Percentiles rank a stretch among this genome's conserved stretches.
Evolutionary conservation across 1,140 invertebrate genomes (phyloP).

Genomic region (Heliconius melpomene): DNA sequence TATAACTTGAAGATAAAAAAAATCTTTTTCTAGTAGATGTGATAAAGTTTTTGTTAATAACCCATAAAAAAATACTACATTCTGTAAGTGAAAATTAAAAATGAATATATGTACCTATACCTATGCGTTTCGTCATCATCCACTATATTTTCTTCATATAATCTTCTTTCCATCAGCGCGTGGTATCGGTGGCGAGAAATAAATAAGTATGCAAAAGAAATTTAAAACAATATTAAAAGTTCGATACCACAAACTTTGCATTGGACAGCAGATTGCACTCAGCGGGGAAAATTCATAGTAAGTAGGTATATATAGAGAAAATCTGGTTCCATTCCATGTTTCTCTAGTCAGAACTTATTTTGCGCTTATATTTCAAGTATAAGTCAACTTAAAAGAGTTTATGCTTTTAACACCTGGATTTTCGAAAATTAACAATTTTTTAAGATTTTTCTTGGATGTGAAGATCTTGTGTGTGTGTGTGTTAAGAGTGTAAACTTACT

Average conservation of each 20-base stretch:
- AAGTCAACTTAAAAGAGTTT: not conserved
- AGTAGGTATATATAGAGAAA: not conserved
- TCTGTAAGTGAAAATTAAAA: not conserved
- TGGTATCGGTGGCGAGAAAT: not conserved
- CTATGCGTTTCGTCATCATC: not conserved
- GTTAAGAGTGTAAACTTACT: no score
- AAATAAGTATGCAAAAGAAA: constrained; percentile 11
- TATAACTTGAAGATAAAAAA: no score
- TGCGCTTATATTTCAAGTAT: not conserved
- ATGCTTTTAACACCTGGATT: no score
- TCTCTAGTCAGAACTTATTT: not conserved
- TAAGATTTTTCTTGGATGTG: no score
- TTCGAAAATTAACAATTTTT: no score
- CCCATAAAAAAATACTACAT: no score
- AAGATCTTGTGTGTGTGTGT: no score
- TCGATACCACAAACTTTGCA: constrained; percentile 14
- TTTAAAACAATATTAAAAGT: constrained; percentile 19
- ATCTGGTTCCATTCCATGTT: not conserved
- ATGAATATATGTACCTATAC: no score
- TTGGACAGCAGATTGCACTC: constrained; percentile 18
- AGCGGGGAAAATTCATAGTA: constrained; percentile 13
- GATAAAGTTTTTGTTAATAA: no score
- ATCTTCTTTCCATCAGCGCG: not conserved
- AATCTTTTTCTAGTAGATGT: no score
- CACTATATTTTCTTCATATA: not conserved